Conservation (phyloP, 2,797 vertebrate species). For the Pteronotus mesoamericanus region DNA sequence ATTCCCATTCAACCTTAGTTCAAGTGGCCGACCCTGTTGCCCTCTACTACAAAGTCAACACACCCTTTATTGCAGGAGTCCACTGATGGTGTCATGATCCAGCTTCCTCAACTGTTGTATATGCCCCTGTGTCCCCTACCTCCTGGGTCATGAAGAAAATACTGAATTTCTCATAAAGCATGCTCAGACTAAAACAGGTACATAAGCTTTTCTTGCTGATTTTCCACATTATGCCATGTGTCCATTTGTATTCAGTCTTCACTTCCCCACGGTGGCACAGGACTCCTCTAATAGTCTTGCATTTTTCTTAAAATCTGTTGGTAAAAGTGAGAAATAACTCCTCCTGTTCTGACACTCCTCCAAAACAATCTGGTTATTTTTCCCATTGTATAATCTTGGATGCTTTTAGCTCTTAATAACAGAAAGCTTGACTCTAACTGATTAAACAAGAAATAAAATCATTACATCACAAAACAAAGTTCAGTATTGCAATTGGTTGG, state of each 20-base stretch:
- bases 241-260: not conserved
- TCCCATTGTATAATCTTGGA: not conserved
- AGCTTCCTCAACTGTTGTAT: not conserved
- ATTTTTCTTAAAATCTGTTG: not conserved
- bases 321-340: not conserved
- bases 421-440: slow-evolving; percentile 15
- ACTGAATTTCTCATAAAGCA: not conserved
- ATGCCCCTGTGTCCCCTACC: not conserved
- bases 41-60: not conserved
- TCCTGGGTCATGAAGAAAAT: not conserved
- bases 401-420: not conserved
- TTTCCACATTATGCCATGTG: not conserved
- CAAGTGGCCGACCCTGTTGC: not conserved
- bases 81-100: not conserved
- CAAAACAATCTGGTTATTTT: not conserved
- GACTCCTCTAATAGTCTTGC: not conserved
- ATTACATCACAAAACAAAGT: slow-evolving; percentile 24
- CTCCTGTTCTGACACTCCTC: not conserved
- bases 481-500: not conserved
- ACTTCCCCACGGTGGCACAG: not conserved
- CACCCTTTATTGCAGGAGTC: not conserved
- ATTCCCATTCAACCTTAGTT: not conserved
- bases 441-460: slow-evolving; percentile 26
- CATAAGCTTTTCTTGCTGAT: not conserved
- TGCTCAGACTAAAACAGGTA: not conserved